Conservation (phyloP, 2,797 vertebrate species). For the Anabas testudineus region DNA sequence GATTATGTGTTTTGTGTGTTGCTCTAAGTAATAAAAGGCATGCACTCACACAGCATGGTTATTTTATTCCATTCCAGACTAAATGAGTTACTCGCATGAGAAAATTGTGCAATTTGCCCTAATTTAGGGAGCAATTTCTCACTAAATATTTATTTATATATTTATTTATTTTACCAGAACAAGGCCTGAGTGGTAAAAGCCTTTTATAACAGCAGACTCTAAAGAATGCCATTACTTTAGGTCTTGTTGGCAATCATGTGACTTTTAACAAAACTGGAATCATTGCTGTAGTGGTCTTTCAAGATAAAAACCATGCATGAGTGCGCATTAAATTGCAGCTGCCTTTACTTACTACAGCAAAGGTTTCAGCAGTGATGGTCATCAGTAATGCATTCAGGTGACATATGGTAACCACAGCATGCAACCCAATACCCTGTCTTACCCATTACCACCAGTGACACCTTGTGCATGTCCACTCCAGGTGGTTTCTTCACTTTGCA, state of each 20-base stretch:
- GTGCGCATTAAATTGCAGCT: not conserved
- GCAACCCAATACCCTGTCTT: conserved; percentile 28
- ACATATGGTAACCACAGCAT: conserved; percentile 14
- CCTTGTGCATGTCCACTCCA: conserved; percentile 85
- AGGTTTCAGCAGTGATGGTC: not conserved
- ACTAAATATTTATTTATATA: not conserved
- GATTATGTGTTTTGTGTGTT: not conserved
- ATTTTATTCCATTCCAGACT: not conserved
- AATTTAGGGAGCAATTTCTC: not conserved
- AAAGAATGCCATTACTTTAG: not conserved
- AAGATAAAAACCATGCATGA: not conserved
- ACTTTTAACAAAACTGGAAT: conserved; percentile 4
- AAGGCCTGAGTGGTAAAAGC: not conserved
- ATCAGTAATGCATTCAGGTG: conserved; percentile 36
- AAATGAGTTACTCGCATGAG: not conserved
- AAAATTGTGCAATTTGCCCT: not conserved
- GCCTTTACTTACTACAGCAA: not conserved
- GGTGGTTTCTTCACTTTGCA: conserved; percentile 94
- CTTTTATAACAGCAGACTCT: not conserved
- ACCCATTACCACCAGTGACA: conserved; percentile 90
- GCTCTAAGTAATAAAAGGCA: not conserved
- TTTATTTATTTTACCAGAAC: not conserved
- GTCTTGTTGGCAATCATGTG: conserved; percentile 2
- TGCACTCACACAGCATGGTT: not conserved
- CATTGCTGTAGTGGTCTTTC: not conserved